A percentile compares a stretch with the other conserved stretches of the same genome.
Evolutionary conservation across 2,888 invertebrate species (phyloP).

Genomic region (Hypolimnas misippus): DNA sequence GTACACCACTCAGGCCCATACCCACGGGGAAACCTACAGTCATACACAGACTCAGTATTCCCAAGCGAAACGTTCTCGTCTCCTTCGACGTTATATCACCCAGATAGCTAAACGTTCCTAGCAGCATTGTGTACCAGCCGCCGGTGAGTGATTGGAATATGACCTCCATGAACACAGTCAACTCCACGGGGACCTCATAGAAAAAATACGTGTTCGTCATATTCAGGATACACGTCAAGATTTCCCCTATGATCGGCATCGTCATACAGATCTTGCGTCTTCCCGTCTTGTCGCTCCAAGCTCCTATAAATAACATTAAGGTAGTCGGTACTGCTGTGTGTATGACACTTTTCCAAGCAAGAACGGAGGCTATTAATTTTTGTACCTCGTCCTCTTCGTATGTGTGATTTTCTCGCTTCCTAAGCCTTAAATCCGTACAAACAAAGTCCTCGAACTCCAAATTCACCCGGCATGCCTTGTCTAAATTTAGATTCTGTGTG

Average conservation of each 20-base stretch:
- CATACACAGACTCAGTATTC: conserved; percentile 78
- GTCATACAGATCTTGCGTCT: conserved; percentile 84
- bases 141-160: conserved; percentile 81
- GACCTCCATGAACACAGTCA: conserved; percentile 81
- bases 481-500: conserved; percentile 92
- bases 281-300: conserved; percentile 86
- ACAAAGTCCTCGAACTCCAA: conserved; percentile 87
- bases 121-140: conserved; percentile 83
- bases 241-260: conserved; percentile 82
- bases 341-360: conserved; percentile 82
- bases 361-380: conserved; percentile 81
- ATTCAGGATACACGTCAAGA: conserved; percentile 77
- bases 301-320: conserved; percentile 84
- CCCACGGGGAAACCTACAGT: conserved; percentile 78
- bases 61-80: conserved; percentile 84
- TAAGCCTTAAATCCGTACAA: conserved; percentile 88
- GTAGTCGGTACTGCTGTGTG: conserved; percentile 81
- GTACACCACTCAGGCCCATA: conserved; percentile 72
- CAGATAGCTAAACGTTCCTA: conserved; percentile 85
- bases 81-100: conserved; percentile 83
- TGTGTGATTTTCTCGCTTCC: conserved; percentile 87
- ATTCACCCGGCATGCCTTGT: conserved; percentile 93
- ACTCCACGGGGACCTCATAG: conserved; percentile 79
- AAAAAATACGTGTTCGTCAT: conserved; percentile 83
- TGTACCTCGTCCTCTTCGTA: conserved; percentile 87